Conservation (phyloP, 2,113 vertebrate species). For the Microcebus griseorufus region DNA sequence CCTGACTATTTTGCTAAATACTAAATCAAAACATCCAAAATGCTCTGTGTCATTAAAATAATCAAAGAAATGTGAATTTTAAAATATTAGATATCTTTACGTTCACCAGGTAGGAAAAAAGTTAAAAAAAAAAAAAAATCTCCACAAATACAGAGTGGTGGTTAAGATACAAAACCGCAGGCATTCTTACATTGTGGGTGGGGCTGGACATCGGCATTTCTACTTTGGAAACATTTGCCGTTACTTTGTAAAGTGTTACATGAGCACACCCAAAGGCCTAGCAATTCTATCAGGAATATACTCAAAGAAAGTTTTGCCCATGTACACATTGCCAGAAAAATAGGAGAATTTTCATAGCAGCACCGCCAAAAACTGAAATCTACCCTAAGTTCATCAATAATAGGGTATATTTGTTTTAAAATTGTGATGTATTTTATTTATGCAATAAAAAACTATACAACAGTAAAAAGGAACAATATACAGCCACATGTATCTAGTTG, state of each 20-base stretch:
- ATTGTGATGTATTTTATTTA: too few species aligned
- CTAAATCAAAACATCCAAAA: not conserved
- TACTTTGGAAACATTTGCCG: not conserved
- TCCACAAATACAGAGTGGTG: not conserved
- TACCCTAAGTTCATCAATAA: not conserved
- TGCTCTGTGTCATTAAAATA: not conserved
- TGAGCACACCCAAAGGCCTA: not conserved
- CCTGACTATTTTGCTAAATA: not conserved
- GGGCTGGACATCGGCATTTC: too few species aligned
- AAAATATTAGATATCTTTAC: not conserved
- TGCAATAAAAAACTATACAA: not conserved
- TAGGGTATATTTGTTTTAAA: too few species aligned
- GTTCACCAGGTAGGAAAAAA: not conserved
- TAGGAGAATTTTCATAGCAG: fast-evolving
- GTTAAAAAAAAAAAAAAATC: not conserved
- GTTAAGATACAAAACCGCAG: not conserved
- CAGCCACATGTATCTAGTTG: not conserved
- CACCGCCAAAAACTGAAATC: not conserved
- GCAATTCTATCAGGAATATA: not conserved
- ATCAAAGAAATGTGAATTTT: not conserved
- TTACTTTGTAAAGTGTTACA: not conserved
- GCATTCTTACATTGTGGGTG: not conserved
- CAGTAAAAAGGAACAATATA: not conserved
- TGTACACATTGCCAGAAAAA: not conserved
- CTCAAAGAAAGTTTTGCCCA: not conserved